Evolutionary conservation across 2,113 vertebrate genomes (phyloP).

Genomic region (Alectura lathami): DNA sequence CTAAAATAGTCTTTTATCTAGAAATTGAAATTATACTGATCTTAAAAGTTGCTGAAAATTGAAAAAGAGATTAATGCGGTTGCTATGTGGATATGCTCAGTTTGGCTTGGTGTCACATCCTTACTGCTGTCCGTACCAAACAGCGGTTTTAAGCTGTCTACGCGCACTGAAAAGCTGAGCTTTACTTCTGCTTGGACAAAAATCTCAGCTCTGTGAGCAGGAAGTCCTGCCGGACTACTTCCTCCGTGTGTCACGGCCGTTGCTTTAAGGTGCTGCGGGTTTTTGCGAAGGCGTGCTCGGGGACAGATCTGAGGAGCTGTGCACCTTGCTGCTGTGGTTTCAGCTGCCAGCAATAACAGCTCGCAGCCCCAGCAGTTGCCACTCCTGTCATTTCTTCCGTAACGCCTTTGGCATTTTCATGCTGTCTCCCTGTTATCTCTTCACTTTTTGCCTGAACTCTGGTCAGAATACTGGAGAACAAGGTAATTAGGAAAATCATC

Average conservation of each 20-base stretch:
- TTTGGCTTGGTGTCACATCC: not conserved
- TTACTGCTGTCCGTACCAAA: not conserved
- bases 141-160: not conserved
- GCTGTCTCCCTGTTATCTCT: not conserved
- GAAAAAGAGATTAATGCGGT: not conserved
- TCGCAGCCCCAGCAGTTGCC: not conserved
- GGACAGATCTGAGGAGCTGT: not conserved
- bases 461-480: not conserved
- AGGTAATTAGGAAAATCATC: not conserved
- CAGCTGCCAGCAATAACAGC: not conserved
- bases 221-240: fast-evolving
- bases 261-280: fast-evolving
- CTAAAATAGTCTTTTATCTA: not conserved
- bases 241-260: not conserved
- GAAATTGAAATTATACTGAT: not conserved
- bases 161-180: not conserved
- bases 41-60: not conserved
- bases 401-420: not conserved
- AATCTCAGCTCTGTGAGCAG: not conserved
- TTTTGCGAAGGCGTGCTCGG: not conserved
- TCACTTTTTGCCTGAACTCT: not conserved
- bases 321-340: not conserved
- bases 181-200: not conserved
- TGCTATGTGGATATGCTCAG: not conserved
- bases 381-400: not conserved